Base-by-base conservation (phyloP, 2,113 vertebrate genomes). In the Ophiodon elongatus region DNA sequence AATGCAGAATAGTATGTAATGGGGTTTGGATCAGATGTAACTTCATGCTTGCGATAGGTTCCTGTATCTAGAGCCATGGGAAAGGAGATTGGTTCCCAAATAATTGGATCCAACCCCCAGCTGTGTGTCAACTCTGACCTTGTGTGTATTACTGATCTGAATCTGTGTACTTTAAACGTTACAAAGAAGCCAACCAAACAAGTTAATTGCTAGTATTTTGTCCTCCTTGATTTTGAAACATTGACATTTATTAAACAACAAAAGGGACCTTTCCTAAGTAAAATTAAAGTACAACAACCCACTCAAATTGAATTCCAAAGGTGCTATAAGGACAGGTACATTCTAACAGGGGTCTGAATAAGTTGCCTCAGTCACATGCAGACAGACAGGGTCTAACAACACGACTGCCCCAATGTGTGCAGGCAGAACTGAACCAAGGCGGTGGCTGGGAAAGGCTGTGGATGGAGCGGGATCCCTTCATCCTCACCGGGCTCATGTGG, bases 401-500 rank as follows among this genome's bases (percentile, higher is more conserved):
- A 43, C 11, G 41, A n/a, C 27, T 50, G 43, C 15, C 8, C 3
- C 4, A 59, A 39, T 80, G 50, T 79, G 70, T 73, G 84, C 95
- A 99, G 98, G 95, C 94, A 86, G 97, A 98, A 80, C 91, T 99
- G 64, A 99, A 99, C 93, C 95, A 94, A 83, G 95, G 92, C n/a
- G 97, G 96, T 65, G 97, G 97, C 39, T 99, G 97, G 97, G 98
- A 99, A 76, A 95, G 95, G 86, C 95, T 99, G 86, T 97, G 96
- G 79, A 89, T 94, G 0, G 98, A 99, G 88, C 95, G 93, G 70
- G 96, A 99, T 88, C 98, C 98, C 66, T 98, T 98, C 82, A 93
- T 97, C 91, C 94, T 99, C 37, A 95, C 96, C 68, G 95, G 95
- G 64, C 96, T 99, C 91, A 97, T 99, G 97, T 99, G 98, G 98